A percentile compares a stretch with the other conserved stretches of the same genome.
phyloP scores from a whole-genome alignment of 2,888 invertebrate genomes.

The Andricus curvator region DNA sequence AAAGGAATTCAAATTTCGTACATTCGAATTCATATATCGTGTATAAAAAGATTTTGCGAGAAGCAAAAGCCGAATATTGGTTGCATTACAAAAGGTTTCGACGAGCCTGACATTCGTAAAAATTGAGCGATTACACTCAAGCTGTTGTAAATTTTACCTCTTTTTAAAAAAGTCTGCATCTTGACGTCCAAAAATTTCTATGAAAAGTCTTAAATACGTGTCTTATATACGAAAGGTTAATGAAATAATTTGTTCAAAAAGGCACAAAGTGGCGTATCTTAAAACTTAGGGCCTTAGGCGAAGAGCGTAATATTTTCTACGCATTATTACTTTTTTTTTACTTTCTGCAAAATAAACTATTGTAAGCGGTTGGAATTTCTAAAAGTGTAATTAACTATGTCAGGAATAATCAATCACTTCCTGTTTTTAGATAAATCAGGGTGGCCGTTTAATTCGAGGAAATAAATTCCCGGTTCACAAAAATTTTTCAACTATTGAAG shows the following conservation, averaged over 20 bases:
- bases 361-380: constrained; percentile 10
- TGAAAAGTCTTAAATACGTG: constrained; percentile 25
- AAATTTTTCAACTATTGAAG: too few relatives aligned
- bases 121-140: constrained; percentile 4
- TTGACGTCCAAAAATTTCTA: not conserved
- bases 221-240: constrained; percentile 19
- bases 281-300: constrained; percentile 47
- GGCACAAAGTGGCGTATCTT: constrained; percentile 58
- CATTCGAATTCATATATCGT: constrained; percentile 3
- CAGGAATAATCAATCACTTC: constrained; percentile 7
- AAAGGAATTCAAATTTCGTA: constrained; percentile 11
- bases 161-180: not conserved
- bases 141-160: not conserved
- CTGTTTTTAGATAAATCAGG: not conserved
- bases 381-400: not conserved
- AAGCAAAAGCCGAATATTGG: constrained; percentile 22
- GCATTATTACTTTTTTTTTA: not conserved
- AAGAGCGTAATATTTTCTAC: constrained; percentile 44
- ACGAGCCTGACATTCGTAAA: not conserved
- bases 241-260: constrained; percentile 47
- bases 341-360: constrained; percentile 25
- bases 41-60: constrained; percentile 19
- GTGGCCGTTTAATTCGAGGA: too few relatives aligned
- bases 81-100: constrained; percentile 5
- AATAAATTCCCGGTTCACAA: too few relatives aligned